Base-by-base conservation (phyloP, 2,888 invertebrate species). In the Lithodes maja region DNA sequence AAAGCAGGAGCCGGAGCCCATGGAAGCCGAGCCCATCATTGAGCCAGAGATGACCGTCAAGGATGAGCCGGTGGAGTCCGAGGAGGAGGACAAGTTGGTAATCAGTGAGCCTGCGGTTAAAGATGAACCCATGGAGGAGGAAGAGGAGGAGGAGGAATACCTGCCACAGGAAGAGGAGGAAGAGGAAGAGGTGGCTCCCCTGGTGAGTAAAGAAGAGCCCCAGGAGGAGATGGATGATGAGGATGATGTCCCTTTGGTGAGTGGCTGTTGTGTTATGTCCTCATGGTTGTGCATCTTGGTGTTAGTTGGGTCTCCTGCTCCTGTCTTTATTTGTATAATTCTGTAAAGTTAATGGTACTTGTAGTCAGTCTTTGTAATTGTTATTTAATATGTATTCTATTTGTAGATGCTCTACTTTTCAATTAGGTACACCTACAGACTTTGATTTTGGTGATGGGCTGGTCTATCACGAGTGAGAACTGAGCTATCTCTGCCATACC, bases 131-230 rank as follows among this genome's bases (percentile, higher is more conserved):
- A 92, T 85, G 17, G 81, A 86, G 80, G 84, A 93, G 93, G 89
- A 95, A 17, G 95, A 96, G 1, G 96, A 96, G 92, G 96, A 97
- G 92, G 96, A 96, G 92, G 96, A 97, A 92, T 50, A 82, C 55
- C 61, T 68, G 33, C 84, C 93, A 86, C 54, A 1, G 93, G 69
- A 83, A 17, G 68, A 95, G 12, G 87, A 87, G 12, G 88, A 87
- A 17, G 87, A 88, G 55, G 91, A 90, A 79, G 88, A 90, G 69
- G 90, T 86, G 68, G 61, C 86, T 1, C 91, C 89, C 12, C 71
- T 91, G 83, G 91, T 91, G 61, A 89, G 91, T 83, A n/a, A 75
- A 12, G 53, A 83, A 74, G 94, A 94, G 92, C 95, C 95, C 93
- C 92, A 87, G 91, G 92, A 82, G n/a, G 81, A 86, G 80, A 81